These are phyloP conservation scores for Austrofundulus limnaeus DNA, from an alignment of 2,113 vertebrate species.

Conservation along the genomic window DNA sequence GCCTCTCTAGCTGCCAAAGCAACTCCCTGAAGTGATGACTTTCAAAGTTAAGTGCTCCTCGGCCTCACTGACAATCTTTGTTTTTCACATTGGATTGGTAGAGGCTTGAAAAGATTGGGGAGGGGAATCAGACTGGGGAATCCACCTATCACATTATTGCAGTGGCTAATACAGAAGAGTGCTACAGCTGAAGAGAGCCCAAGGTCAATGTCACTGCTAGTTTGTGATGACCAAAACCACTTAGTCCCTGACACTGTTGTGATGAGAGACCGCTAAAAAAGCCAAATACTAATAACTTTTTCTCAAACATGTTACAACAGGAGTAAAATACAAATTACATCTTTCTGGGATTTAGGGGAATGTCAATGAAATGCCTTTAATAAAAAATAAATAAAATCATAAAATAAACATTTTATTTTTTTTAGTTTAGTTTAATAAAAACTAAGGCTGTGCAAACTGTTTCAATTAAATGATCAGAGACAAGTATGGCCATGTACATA, in stretches of 20 bases:
- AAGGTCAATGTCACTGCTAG: slow-evolving; percentile 51
- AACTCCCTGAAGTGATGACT: slow-evolving; percentile 41
- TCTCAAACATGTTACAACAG: background rate
- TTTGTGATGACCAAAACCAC: slow-evolving; percentile 50
- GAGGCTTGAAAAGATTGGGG: slow-evolving; percentile 21
- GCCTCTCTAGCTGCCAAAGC: slow-evolving; percentile 27
- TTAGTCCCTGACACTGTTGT: slow-evolving; percentile 33
- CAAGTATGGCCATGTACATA: background rate
- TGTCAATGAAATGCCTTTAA: background rate
- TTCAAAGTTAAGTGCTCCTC: slow-evolving; percentile 36
- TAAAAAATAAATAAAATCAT: background rate
- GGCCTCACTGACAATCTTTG: slow-evolving; percentile 17
- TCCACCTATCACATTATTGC: slow-evolving; percentile 38
- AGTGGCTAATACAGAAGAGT: slow-evolving; percentile 33
- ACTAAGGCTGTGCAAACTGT: no score
- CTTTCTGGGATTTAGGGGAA: background rate
- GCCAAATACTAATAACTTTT: slow-evolving; percentile 12
- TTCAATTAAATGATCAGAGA: no score
- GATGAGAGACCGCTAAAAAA: slow-evolving; percentile 29
- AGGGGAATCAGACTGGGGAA: slow-evolving; percentile 24
- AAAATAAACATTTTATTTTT: no score
- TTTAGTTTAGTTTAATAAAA: no score
- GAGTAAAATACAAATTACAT: background rate
- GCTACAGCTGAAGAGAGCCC: slow-evolving; percentile 28
- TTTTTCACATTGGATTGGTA: slow-evolving; percentile 24